These are phyloP conservation scores for Phytoseiulus persimilis DNA, from an alignment of 2,888 invertebrate species.

Conservation along the genomic window DNA sequence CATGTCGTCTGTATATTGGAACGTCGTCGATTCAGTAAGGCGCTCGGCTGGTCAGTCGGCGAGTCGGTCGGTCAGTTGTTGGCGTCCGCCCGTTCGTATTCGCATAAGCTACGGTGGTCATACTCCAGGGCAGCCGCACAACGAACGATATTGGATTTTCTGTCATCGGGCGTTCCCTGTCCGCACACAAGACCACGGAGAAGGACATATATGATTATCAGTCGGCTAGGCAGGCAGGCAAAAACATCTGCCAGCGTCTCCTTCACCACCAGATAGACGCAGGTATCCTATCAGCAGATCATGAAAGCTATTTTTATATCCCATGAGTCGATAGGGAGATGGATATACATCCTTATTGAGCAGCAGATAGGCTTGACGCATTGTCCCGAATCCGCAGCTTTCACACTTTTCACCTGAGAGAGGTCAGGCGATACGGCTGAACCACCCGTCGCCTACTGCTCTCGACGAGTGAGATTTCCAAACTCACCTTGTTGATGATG, in stretches of 20 bases:
- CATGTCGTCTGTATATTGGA: not conserved
- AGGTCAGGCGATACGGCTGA: not conserved
- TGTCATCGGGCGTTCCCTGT: not conserved
- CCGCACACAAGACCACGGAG: not conserved
- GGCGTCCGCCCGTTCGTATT: not conserved
- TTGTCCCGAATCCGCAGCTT: not conserved
- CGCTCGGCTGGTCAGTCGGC: not conserved
- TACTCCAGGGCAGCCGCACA: not conserved
- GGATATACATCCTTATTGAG: not conserved
- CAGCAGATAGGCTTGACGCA: not conserved
- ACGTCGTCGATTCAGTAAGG: not conserved
- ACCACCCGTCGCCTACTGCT: too few species aligned
- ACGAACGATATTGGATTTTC: not conserved
- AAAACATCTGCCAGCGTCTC: not conserved
- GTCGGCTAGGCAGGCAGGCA: not conserved
- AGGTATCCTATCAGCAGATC: not conserved
- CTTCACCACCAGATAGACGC: not conserved
- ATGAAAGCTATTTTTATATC: not conserved
- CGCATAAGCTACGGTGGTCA: not conserved
- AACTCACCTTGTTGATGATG: too few species aligned
- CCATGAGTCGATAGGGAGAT: not conserved
- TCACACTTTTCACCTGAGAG: not conserved
- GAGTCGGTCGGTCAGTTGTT: not conserved
- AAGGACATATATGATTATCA: slow-evolving; percentile 5
- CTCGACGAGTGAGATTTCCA: too few species aligned